A percentile compares a stretch with the other conserved stretches of the same genome.
Evolutionary conservation across 30 jellyfish, hydroid and myxozoan species (phyloP).

Genomic region (Cassiopea andromeda): DNA sequence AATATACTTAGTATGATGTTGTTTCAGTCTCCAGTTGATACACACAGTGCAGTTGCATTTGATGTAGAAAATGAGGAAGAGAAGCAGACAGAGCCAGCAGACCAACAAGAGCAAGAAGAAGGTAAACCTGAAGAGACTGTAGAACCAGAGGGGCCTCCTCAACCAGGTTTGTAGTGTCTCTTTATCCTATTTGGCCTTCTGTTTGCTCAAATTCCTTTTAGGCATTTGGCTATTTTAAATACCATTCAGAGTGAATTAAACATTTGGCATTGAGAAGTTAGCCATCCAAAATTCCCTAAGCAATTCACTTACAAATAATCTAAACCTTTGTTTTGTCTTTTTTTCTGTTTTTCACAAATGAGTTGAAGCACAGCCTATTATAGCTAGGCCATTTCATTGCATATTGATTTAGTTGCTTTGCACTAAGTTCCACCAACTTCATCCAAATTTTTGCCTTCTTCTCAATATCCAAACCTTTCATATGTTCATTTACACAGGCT

Average conservation of each 20-base stretch:
- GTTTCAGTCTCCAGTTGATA: conserved; percentile 18
- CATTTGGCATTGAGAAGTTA: background rate
- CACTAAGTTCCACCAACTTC: background rate
- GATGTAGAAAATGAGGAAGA: conserved; percentile 69
- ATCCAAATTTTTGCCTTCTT: background rate
- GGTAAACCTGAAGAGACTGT: conserved; percentile 43
- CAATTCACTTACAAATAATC: background rate
- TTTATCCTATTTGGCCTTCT: background rate
- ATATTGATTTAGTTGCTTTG: too few species aligned
- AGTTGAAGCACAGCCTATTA: too few species aligned
- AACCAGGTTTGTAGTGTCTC: conserved; percentile 55
- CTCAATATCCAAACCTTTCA: too few species aligned
- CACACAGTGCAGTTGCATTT: background rate
- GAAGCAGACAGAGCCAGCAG: conserved; percentile 38
- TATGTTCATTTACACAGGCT: too few species aligned
- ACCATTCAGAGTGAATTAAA: background rate
- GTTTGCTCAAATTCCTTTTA: background rate
- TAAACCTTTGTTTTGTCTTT: too few species aligned
- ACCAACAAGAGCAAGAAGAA: conserved; percentile 42
- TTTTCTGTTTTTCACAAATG: too few species aligned
- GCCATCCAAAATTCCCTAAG: background rate
- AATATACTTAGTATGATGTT: conserved; percentile 5
- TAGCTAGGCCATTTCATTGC: too few species aligned
- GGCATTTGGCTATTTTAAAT: too few species aligned
- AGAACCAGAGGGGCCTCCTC: conserved; percentile 79